phyloP scores from a whole-genome alignment of 2,888 invertebrate species.

The Julus scanicus region DNA sequence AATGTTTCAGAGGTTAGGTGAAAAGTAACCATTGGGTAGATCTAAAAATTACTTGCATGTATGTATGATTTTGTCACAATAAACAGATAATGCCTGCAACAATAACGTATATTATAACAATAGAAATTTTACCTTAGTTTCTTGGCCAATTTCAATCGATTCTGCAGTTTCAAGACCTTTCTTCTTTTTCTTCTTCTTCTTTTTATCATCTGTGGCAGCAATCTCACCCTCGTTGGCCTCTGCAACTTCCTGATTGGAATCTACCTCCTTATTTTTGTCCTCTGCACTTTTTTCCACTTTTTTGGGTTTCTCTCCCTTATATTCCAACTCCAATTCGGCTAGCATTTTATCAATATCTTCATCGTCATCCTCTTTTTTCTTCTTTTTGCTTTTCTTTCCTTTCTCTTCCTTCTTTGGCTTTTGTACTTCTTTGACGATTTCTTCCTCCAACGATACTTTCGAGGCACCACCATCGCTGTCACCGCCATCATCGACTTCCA shows the following conservation, averaged over 20 bases:
- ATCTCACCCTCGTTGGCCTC: constrained; percentile 62
- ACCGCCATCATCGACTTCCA: constrained; percentile 29
- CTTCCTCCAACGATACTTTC: background rate
- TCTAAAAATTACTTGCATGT: too few relatives aligned
- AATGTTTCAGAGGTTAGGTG: too few relatives aligned
- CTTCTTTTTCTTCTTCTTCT: constrained; percentile 69
- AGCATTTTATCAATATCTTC: constrained; percentile 84
- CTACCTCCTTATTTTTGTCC: constrained; percentile 56
- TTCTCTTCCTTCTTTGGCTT: constrained; percentile 62
- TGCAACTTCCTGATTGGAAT: constrained; percentile 57
- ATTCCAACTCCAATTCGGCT: constrained; percentile 78
- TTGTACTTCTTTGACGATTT: background rate
- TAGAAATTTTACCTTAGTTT: constrained; percentile 41
- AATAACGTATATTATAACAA: background rate
- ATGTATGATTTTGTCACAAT: too few relatives aligned
- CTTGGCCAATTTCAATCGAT: background rate
- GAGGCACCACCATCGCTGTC: constrained; percentile 55
- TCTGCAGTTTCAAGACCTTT: constrained; percentile 62
- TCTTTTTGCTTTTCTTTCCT: constrained; percentile 59
- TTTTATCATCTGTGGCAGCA: constrained; percentile 61
- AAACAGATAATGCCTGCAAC: too few relatives aligned
- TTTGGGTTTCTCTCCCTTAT: constrained; percentile 54
- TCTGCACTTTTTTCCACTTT: constrained; percentile 58
- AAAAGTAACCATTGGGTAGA: too few relatives aligned
- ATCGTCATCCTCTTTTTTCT: constrained; percentile 80